These are phyloP conservation scores for Zaprionus ghesquierei DNA, from an alignment of 1,140 invertebrate genomes.

Conservation along the genomic window DNA sequence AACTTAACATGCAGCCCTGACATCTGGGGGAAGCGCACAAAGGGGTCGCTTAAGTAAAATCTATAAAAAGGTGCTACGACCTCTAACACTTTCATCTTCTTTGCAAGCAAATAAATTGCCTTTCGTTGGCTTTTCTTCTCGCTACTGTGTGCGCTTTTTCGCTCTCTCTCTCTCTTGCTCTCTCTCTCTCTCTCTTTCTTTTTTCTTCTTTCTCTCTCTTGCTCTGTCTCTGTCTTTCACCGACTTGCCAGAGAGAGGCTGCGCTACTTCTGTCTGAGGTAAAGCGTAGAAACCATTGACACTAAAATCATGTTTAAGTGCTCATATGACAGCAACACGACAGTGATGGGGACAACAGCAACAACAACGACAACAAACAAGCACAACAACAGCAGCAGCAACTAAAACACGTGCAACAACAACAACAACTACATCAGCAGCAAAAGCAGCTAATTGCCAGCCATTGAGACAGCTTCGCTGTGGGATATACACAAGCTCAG, in stretches of 20 bases:
- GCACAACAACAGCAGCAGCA: constrained; percentile 8
- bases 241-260: background rate
- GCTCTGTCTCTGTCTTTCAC: background rate
- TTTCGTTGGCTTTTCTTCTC: constrained; percentile 22
- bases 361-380: background rate
- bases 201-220: background rate
- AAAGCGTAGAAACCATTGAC: constrained; percentile 70
- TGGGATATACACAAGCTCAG: constrained; percentile 30
- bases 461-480: constrained; percentile 63
- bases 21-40: constrained; percentile 15
- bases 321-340: constrained; percentile 72
- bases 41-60: constrained; percentile 38
- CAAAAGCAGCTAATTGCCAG: constrained; percentile 58
- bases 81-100: constrained; percentile 73
- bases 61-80: constrained; percentile 55
- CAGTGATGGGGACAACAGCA: constrained; percentile 38
- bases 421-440: constrained; percentile 3
- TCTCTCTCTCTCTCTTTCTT: background rate
- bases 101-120: constrained; percentile 58
- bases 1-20: constrained; percentile 31
- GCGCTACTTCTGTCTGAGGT: constrained; percentile 1
- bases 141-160: background rate
- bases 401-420: constrained; percentile 8
- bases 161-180: background rate
- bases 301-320: constrained; percentile 82